Evolutionary conservation across 2,797 vertebrate genomes (phyloP).

Genomic region (Coccyzus lansbergi): DNA sequence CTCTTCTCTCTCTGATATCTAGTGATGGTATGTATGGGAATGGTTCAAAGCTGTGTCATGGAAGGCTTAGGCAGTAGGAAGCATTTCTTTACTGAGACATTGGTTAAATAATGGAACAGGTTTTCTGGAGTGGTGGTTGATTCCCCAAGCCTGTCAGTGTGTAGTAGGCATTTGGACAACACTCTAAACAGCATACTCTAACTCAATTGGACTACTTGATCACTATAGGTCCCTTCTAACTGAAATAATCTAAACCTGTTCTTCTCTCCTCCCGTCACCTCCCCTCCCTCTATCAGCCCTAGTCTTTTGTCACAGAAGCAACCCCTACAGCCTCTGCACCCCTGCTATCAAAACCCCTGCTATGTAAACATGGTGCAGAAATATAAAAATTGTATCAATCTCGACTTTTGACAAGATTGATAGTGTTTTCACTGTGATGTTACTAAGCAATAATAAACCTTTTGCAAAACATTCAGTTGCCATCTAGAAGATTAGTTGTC

Average conservation of each 20-base stretch:
- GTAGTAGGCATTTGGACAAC: not conserved
- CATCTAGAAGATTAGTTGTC: not conserved
- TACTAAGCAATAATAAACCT: not conserved
- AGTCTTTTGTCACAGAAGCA: not conserved
- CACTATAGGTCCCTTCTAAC: too few relatives aligned
- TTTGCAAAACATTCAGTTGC: not conserved
- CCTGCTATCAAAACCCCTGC: not conserved
- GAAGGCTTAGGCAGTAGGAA: not conserved
- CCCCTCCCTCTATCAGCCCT: too few relatives aligned
- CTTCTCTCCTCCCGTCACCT: not conserved
- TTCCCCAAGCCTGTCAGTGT: not conserved
- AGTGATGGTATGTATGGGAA: rapidly evolving
- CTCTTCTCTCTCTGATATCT: not conserved
- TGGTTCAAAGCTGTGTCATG: too few relatives aligned
- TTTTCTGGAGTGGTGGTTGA: not conserved
- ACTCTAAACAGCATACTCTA: too few relatives aligned
- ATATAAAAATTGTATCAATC: not conserved
- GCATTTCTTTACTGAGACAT: not conserved
- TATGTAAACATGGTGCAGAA: not conserved
- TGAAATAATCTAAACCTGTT: not conserved
- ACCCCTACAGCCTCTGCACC: not conserved
- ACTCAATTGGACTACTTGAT: not conserved
- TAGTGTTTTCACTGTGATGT: not conserved
- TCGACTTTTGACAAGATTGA: not conserved
- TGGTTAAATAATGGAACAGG: not conserved